Percentiles rank a stretch among this genome's conserved stretches.
Evolutionary conservation across 2,113 vertebrate species (phyloP).

Genomic region (Balaeniceps rex): DNA sequence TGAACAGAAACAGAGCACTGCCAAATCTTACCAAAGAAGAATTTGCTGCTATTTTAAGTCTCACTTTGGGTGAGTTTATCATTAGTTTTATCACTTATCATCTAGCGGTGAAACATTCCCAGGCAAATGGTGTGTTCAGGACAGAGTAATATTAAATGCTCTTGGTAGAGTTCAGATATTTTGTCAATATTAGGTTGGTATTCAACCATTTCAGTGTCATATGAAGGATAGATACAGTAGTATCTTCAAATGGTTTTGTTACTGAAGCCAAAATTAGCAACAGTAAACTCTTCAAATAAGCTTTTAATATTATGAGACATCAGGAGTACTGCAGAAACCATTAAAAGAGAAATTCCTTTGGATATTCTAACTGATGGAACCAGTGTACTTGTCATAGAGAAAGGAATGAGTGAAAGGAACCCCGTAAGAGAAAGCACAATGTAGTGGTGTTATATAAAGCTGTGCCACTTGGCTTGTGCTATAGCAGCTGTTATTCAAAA

Average conservation of each 20-base stretch:
- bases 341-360: not conserved
- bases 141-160: not conserved
- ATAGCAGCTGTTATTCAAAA: slow-evolving; percentile 3
- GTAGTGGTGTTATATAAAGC: not conserved
- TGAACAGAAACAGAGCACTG: not conserved
- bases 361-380: not conserved
- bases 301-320: not conserved
- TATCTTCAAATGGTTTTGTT: not conserved
- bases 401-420: not conserved
- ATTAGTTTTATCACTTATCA: not conserved
- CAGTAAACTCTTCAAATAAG: not conserved
- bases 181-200: not conserved
- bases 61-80: not conserved
- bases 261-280: not conserved
- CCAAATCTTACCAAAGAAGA: not conserved
- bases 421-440: not conserved
- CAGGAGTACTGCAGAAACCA: not conserved
- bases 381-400: not conserved
- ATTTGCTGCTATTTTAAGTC: not conserved
- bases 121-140: not conserved
- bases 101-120: not conserved
- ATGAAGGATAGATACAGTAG: not conserved
- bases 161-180: not conserved
- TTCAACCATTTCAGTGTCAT: not conserved
- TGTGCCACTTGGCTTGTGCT: slow-evolving; percentile 9